Evolutionary conservation across 2,113 vertebrate species (phyloP).

Genomic region (Chrysochloris asiatica): DNA sequence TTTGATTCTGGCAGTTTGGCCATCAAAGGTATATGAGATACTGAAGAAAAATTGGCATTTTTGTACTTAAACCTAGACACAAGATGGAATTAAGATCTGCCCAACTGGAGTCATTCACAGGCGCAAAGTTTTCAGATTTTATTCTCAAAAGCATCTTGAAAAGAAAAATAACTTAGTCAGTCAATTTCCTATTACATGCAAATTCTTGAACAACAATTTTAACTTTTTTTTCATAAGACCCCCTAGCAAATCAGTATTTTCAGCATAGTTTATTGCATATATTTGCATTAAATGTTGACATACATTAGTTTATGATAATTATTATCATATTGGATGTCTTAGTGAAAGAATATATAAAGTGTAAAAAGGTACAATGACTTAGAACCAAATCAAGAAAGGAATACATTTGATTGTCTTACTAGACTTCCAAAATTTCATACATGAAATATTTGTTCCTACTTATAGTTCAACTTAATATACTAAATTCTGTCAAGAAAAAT

Average conservation of each 20-base stretch:
- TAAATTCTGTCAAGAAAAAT: background rate
- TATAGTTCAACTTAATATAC: background rate
- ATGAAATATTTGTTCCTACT: background rate
- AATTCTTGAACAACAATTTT: background rate
- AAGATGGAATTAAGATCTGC: no score
- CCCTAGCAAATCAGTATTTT: background rate
- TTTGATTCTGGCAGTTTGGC: no score
- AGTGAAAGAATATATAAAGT: background rate
- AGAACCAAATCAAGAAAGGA: background rate
- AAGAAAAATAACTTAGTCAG: no score
- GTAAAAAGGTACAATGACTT: background rate
- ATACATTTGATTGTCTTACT: background rate
- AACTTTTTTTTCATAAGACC: background rate
- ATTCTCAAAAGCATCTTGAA: no score
- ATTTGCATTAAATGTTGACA: background rate
- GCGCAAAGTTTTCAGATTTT: no score
- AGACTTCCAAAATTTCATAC: background rate
- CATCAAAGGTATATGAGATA: no score
- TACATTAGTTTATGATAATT: background rate
- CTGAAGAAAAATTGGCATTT: no score
- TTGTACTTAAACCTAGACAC: no score
- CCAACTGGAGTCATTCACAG: no score
- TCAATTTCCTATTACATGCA: background rate
- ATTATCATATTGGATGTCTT: background rate
- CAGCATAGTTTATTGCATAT: background rate